A percentile compares a stretch with the other conserved stretches of the same genome.
Evolutionary conservation across 2,113 vertebrate species (phyloP).

Genomic region (Anarhynchus alexandrinus): DNA sequence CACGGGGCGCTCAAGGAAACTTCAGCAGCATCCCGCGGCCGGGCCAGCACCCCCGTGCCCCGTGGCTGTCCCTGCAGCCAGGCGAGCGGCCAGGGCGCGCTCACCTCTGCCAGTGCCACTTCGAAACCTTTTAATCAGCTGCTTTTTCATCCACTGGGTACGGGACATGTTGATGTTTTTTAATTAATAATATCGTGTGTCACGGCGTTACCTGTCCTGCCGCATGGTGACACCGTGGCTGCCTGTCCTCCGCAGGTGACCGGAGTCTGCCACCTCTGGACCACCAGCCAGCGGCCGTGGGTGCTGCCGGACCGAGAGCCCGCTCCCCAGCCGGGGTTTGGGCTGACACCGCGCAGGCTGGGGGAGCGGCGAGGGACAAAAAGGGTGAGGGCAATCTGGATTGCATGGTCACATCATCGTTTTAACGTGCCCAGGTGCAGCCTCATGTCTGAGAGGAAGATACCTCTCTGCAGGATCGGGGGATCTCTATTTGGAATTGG

Average conservation of each 20-base stretch:
- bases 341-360: too few species aligned
- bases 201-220: accelerated
- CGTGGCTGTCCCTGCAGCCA: accelerated
- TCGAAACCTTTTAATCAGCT: not conserved
- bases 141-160: not conserved
- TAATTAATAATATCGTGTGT: too few species aligned
- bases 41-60: accelerated
- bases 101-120: accelerated
- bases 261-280: accelerated
- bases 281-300: accelerated
- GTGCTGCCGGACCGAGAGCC: not conserved
- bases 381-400: too few species aligned
- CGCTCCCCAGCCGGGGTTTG: too few species aligned
- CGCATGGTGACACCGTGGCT: accelerated
- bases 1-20: not conserved
- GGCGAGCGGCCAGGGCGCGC: not conserved
- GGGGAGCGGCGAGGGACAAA: too few species aligned
- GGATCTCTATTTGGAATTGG: too few species aligned
- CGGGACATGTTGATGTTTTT: not conserved
- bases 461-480: too few species aligned
- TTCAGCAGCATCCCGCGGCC: accelerated
- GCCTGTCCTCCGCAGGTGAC: not conserved
- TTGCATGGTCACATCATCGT: too few species aligned
- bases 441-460: too few species aligned
- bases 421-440: too few species aligned